Base-by-base conservation (phyloP, 2,797 vertebrate genomes). In the Cyprinella venusta region DNA sequence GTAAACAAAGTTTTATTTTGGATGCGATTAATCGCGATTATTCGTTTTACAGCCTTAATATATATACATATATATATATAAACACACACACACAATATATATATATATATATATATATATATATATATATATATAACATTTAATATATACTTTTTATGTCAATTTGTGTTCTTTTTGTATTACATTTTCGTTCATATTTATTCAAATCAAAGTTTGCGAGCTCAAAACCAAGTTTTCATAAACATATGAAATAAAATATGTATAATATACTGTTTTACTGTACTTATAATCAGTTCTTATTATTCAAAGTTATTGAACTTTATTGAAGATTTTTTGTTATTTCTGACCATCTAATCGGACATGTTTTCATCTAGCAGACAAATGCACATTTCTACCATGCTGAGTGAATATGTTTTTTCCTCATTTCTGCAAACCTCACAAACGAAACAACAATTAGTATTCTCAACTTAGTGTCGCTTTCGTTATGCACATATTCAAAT, bases 371-470 rank as follows among this genome's bases (percentile, higher is more conserved):
- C 42, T 26, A 24, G 68, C 68, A 70, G 33, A 38, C 50, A 56
- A 56, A 54, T 13, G 5, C 48, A 38, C 12, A 13, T 75, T 75
- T 56, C 19, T 12, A 2, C 12, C 19, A 38, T 4, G 30, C 30
- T 54, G 48, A 26, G n/a, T 1, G 21, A 2, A 48, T 8, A 45
- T 76, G 42, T 82, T 87, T 87, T 52, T 30, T 38, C 48, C 8
- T 54, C 50, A 70, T 45, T 68, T 54, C 8, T 56, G 48, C 64
- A 54, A 56, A 64, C 63, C 75, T 16, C 40, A 54, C 74, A 56
- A 69, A 59, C 76, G 64, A n/a, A 18, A 63, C 59, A 36, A 5
- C 70, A 85, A 76, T 80, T 70, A 76, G n/a, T 50, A 77, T 87
- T 50, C 54, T 77, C 67, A n/a, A 59, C 33, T 85, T 72, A 68